These are phyloP conservation scores for Platorchestia sp. DNA, from an alignment of 1,140 invertebrate genomes.

Conservation along the genomic window DNA sequence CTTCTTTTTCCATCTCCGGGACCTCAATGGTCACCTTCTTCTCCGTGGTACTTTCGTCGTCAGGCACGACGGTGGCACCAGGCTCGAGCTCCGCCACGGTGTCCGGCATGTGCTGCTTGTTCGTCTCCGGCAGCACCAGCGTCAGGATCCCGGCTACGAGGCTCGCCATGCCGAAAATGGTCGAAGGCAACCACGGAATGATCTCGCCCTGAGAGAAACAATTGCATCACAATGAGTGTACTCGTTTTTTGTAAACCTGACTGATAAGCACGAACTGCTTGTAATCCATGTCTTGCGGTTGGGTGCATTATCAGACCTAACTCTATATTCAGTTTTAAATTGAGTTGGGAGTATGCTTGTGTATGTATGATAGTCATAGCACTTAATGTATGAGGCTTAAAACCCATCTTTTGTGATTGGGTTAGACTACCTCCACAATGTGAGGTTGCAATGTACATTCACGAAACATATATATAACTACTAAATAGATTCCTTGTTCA, in stretches of 20 bases:
- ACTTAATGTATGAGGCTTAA: not conserved
- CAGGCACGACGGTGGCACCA: not conserved
- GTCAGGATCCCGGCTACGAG: constrained; percentile 45
- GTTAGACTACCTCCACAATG: not conserved
- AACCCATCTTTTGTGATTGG: not conserved
- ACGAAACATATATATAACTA: not conserved
- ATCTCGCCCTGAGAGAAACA: constrained; percentile 12
- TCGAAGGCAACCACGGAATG: constrained; percentile 32
- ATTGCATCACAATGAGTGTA: not conserved
- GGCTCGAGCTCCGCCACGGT: constrained; percentile 44
- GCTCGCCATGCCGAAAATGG: constrained; percentile 31
- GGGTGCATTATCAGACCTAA: not conserved
- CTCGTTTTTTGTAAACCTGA: not conserved
- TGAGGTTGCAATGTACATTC: not conserved
- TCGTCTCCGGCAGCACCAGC: constrained; percentile 50
- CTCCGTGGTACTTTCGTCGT: not conserved
- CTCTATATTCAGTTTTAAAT: not conserved
- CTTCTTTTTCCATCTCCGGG: not conserved
- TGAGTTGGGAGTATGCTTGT: not conserved
- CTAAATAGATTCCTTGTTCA: too few species aligned
- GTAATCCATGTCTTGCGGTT: not conserved
- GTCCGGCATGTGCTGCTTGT: constrained; percentile 53
- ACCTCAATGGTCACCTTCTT: not conserved
- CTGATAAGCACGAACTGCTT: not conserved
- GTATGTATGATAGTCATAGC: too few species aligned